These are phyloP conservation scores for Brotula barbata DNA, from an alignment of 2,797 vertebrate species.

Conservation along the genomic window DNA sequence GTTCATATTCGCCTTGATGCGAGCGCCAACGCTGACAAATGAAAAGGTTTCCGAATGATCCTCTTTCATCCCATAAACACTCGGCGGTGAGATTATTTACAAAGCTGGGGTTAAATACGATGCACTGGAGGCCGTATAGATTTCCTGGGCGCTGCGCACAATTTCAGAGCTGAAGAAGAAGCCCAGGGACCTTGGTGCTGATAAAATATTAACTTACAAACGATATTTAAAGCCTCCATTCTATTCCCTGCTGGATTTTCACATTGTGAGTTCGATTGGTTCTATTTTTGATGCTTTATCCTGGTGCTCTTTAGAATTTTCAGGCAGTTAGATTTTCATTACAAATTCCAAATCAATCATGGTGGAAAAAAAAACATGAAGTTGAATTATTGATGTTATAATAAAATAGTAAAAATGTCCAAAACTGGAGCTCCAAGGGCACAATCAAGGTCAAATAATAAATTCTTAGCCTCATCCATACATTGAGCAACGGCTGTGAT, in stretches of 20 bases:
- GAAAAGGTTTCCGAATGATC: not conserved
- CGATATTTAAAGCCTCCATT: constrained; percentile 74
- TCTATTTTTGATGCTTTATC: constrained; percentile 29
- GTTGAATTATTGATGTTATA: no score
- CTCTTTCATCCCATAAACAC: not conserved
- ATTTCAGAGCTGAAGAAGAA: constrained; percentile 44
- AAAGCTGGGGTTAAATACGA: not conserved
- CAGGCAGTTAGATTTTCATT: not conserved
- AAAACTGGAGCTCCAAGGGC: no score
- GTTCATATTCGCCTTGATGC: constrained; percentile 8
- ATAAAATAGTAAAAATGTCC: no score
- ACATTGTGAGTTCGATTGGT: constrained; percentile 1
- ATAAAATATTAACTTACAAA: constrained; percentile 76
- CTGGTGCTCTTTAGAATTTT: constrained; percentile 9
- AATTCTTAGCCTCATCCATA: no score
- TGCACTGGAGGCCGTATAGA: constrained; percentile 2
- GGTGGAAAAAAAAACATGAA: no score
- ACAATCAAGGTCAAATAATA: no score
- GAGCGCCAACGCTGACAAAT: not conserved
- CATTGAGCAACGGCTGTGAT: no score
- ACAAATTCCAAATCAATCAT: no score
- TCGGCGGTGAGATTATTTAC: not conserved
- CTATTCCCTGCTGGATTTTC: constrained; percentile 50
- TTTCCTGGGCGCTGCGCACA: constrained; percentile 39
- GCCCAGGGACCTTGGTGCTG: constrained; percentile 54